Conservation (phyloP, 2,113 vertebrate species). For the Solenodon paradoxus region DNA sequence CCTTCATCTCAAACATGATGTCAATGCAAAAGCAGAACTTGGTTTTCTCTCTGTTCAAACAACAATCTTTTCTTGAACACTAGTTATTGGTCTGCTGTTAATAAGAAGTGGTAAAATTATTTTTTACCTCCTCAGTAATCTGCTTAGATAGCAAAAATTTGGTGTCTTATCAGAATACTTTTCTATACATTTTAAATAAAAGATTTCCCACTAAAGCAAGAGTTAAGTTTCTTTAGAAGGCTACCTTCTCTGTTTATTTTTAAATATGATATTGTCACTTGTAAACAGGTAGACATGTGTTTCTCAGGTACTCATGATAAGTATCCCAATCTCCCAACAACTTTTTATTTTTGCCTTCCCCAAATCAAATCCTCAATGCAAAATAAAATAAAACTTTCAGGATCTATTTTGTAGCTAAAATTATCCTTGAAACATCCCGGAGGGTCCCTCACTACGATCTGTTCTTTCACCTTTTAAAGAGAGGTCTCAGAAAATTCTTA, state of each 20-base stretch:
- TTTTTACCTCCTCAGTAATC: not conserved
- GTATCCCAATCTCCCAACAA: not conserved
- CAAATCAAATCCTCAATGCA: not conserved
- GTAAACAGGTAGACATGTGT: not conserved
- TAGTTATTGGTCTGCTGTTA: not conserved
- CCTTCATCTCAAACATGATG: not conserved
- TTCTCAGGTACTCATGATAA: not conserved
- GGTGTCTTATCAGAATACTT: not conserved
- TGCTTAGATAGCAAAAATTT: not conserved
- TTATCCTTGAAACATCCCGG: not conserved
- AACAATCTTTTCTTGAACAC: not conserved
- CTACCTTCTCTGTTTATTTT: not conserved
- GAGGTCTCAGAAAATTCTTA: not conserved
- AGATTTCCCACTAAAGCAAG: not conserved
- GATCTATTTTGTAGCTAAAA: not conserved
- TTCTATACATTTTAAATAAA: not conserved
- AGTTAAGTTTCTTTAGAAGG: not conserved
- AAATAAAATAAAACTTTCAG: not conserved
- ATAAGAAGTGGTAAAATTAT: not conserved
- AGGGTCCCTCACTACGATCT: not conserved
- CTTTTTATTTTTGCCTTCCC: not conserved
- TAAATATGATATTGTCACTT: not conserved
- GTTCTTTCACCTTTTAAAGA: not conserved
- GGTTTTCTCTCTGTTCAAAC: not conserved
- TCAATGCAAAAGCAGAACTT: not conserved